Evolutionary conservation across 1,140 invertebrate species (phyloP).

Genomic region (Bombus impatiens): DNA sequence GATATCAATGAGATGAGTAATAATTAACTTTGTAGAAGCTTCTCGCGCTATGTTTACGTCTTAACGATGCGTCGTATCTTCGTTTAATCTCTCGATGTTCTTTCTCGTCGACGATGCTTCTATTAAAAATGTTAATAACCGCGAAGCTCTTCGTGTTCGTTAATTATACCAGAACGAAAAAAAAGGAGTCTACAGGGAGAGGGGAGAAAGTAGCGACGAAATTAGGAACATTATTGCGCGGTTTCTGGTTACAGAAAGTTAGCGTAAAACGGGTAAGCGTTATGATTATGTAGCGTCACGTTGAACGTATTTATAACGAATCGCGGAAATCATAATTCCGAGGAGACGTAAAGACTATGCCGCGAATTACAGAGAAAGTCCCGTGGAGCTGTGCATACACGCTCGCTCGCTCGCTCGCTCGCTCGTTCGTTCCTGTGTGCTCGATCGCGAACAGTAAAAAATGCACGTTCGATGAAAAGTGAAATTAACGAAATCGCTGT

Average conservation of each 20-base stretch:
- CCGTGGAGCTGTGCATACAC: not conserved
- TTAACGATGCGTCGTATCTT: not conserved
- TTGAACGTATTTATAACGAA: constrained; percentile 56
- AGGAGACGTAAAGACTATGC: constrained; percentile 37
- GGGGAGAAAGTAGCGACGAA: constrained; percentile 24
- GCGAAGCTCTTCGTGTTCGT: not conserved
- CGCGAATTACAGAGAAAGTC: constrained; percentile 62
- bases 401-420: not conserved
- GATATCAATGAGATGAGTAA: not conserved
- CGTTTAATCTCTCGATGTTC: not conserved
- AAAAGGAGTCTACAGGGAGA: not conserved
- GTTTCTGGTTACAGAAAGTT: constrained; percentile 38
- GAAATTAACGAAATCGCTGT: constrained; percentile 38
- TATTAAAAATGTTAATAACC: constrained; percentile 20
- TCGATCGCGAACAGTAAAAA: constrained; percentile 24
- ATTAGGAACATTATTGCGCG: constrained; percentile 17
- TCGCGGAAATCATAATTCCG: constrained; percentile 63
- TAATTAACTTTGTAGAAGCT: not conserved
- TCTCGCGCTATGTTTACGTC: not conserved
- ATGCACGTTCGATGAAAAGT: constrained; percentile 35
- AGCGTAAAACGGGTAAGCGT: constrained; percentile 39
- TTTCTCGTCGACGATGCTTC: not conserved
- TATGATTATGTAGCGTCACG: constrained; percentile 42
- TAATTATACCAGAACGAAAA: constrained; percentile 24
- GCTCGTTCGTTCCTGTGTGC: not conserved